Base-by-base conservation (phyloP, 37 sponge, comb jelly and placozoan species). In the Mnemiopsis leidyi region DNA sequence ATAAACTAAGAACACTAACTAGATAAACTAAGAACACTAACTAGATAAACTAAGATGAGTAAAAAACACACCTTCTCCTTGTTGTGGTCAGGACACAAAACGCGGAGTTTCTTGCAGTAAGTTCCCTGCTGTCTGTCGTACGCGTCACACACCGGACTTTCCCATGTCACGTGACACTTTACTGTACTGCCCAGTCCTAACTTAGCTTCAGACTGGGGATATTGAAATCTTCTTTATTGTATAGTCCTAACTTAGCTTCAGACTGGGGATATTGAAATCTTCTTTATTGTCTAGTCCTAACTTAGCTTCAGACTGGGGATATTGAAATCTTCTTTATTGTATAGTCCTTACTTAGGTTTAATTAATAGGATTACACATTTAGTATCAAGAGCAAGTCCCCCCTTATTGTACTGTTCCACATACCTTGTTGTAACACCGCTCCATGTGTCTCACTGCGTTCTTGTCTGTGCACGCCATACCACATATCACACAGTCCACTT, bases 11-110 rank as follows among this genome's bases (percentile, higher is more conserved):
- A n/a, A n/a, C n/a, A n/a, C n/a, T n/a, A n/a, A n/a, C n/a, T n/a
- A n/a, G n/a, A n/a, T n/a, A n/a, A n/a, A n/a, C n/a, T n/a, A n/a
- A n/a, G n/a, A n/a, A n/a, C n/a, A n/a, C n/a, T n/a, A n/a, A n/a
- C n/a, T n/a, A n/a, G n/a, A n/a, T n/a, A n/a, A n/a, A n/a, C n/a
- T n/a, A n/a, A n/a, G n/a, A n/a, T n/a, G n/a, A n/a, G n/a, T n/a
- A n/a, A n/a, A n/a, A 2, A n/a, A 77, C 67, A 24, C 69, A 97
- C 96, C 95, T 97, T 97, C 76, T 97, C 98, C 92, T 97, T 97
- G 68, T 96, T 97, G 95, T 97, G 98, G 38, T 97, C 98, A 16
- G 98, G 96, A 76, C 98, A 97, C 25, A 97, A 93, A 0, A 97
- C 96, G 31, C 94, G 71, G 69, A 97, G 92, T 36, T 96, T 93